Evolutionary conservation across 2,797 vertebrate species (phyloP), one percentile per base, ranked within the genome.

Genomic region (Coracias cyanogaster): DNA sequence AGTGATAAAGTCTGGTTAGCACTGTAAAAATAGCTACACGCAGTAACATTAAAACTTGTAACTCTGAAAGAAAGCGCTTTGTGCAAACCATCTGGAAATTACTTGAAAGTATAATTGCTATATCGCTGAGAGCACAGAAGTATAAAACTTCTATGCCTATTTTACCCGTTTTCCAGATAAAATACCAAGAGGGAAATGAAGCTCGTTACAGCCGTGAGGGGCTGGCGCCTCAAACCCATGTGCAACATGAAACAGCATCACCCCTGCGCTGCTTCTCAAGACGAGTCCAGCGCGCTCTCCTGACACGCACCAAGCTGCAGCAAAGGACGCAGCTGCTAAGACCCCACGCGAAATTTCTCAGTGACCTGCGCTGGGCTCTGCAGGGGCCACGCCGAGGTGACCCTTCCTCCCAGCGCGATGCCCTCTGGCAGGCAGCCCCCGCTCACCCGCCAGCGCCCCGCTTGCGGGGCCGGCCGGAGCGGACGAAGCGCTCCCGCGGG

Each of bases 21-120:
- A n/a, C 16, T 58, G 45, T 61, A 86, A 87, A 92, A 95, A 94
- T 35, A 82, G 72, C 77, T 58, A 48, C 62, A 49, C 1, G 9
- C 20, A 73, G 43, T 48, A 74, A 65, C 90, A 91, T 60, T 72
- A 82, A 90, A 94, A 86, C 60, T 71, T 66, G 69, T 13, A 31
- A 52, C 89, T 65, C 31, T 28, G 39, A 91, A 91, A 74, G 31
- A n/a, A 70, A 78, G 71, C 16, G 55, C 41, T 91, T 90, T 52
- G 48, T 52, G 48, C 72, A 94, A 84, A 66, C 49, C 73, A 79
- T 55, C 77, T 86, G 66, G 69, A 90, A 93, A 92, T 21, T 0
- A 64, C 62, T 85, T 31, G 65, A 35, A 90, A 71, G 17, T 65
- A 61, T 66, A 80, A 81, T 39, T 80, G 41, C 57, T 62, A 9